Evolutionary conservation across 1,140 invertebrate species (phyloP).

Genomic region (Drosophila funebris): DNA sequence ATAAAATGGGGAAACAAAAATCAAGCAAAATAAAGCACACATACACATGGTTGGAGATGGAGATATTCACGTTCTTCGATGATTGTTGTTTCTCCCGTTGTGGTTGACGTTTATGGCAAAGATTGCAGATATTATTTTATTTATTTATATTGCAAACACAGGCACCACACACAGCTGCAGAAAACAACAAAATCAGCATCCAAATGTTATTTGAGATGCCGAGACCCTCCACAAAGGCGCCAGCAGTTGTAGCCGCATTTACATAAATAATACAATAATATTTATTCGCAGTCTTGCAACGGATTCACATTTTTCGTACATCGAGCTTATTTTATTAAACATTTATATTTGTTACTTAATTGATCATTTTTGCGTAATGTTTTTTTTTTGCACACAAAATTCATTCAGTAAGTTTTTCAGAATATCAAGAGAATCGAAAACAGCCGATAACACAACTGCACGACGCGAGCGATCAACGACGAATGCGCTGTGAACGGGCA

Average conservation of each 20-base stretch:
- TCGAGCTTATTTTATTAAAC: constrained; percentile 16
- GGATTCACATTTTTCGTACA: constrained; percentile 27
- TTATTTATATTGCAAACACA: constrained; percentile 74
- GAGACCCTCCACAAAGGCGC: constrained; percentile 65
- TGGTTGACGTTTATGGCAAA: constrained; percentile 55
- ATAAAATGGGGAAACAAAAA: constrained; percentile 13
- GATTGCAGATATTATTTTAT: constrained; percentile 79
- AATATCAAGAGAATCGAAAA: constrained; percentile 9
- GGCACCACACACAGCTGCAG: constrained; percentile 34
- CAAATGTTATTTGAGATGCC: constrained; percentile 66
- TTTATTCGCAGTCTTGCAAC: constrained; percentile 18
- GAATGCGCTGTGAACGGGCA: constrained; percentile 52
- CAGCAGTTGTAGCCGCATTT: constrained; percentile 21
- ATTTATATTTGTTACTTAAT: constrained; percentile 15
- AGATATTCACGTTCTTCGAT: constrained; percentile 28
- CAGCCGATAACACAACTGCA: constrained; percentile 52
- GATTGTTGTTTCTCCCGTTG: constrained; percentile 11
- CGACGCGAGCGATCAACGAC: constrained; percentile 65
- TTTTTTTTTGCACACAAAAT: constrained; percentile 7
- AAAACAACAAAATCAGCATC: constrained; percentile 67
- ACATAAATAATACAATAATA: constrained; percentile 26
- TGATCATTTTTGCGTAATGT: constrained; percentile 17
- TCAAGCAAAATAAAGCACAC: constrained; percentile 37
- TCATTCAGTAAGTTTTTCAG: constrained; percentile 20
- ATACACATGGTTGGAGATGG: constrained; percentile 64